These are phyloP conservation scores for Hipparchia sbordonii DNA, from an alignment of 2,888 invertebrate species.

Conservation along the genomic window DNA sequence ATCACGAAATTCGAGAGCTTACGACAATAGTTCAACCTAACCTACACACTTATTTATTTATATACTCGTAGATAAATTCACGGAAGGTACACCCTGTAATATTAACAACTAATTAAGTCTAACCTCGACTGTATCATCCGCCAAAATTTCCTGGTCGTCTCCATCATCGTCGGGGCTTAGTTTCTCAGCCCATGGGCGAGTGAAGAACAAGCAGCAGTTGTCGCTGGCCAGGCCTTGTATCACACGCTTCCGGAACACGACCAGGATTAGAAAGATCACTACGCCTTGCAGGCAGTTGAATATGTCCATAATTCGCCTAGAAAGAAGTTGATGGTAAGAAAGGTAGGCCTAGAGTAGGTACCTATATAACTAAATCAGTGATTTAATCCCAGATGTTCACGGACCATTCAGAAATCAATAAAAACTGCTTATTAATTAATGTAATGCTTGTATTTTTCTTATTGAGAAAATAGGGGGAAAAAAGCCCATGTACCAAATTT, in stretches of 20 bases:
- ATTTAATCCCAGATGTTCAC: too few species aligned
- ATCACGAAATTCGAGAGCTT: not conserved
- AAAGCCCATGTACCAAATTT: too few species aligned
- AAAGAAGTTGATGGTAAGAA: slow-evolving; percentile 42
- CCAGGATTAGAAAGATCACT: slow-evolving; percentile 84
- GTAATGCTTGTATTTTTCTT: too few species aligned
- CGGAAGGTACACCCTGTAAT: not conserved
- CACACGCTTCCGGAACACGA: slow-evolving; percentile 81
- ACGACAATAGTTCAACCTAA: not conserved
- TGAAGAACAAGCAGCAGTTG: slow-evolving; percentile 59
- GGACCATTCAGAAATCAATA: too few species aligned
- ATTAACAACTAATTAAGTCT: slow-evolving; percentile 58
- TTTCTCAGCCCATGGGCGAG: slow-evolving; percentile 62
- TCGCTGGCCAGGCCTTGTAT: slow-evolving; percentile 76
- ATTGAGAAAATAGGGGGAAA: too few species aligned
- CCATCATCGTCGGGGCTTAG: slow-evolving; percentile 71
- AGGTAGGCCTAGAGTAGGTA: too few species aligned
- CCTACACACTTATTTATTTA: not conserved
- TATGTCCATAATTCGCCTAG: slow-evolving; percentile 84
- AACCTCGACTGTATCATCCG: slow-evolving; percentile 74
- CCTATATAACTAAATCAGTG: too few species aligned
- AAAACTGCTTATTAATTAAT: too few species aligned
- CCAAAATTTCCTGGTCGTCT: slow-evolving; percentile 66
- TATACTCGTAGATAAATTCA: slow-evolving; percentile 1
- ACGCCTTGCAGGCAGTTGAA: slow-evolving; percentile 86